These are phyloP conservation scores for Brachylomia viminalis DNA, from an alignment of 2,888 invertebrate genomes.

Conservation along the genomic window DNA sequence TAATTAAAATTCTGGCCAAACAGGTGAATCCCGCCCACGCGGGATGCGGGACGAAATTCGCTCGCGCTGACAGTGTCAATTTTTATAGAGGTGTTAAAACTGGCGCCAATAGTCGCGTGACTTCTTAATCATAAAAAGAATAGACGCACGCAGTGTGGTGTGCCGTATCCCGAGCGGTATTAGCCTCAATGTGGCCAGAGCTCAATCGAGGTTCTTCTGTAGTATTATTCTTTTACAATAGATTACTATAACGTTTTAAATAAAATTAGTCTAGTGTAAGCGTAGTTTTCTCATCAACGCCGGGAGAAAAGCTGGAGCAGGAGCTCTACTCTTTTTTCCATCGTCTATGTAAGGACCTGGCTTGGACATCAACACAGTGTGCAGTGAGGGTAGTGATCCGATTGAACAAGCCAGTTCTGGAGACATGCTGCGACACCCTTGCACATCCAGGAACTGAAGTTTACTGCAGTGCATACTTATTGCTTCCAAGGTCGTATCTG, in stretches of 20 bases:
- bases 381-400: constrained; percentile 81
- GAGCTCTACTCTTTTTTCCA: constrained; percentile 80
- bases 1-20: not conserved
- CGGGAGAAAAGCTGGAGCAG: constrained; percentile 84
- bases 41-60: not conserved
- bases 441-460: constrained; percentile 91
- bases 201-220: not conserved
- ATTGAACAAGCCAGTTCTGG: constrained; percentile 85
- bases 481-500: constrained; percentile 89
- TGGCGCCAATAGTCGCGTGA: not conserved
- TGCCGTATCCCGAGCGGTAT: not conserved
- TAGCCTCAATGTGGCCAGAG: not conserved
- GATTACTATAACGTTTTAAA: not conserved
- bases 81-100: not conserved
- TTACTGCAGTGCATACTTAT: constrained; percentile 87
- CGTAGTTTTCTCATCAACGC: constrained; percentile 84
- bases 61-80: not conserved
- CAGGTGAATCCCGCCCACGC: not conserved
- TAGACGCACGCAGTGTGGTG: not conserved
- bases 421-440: constrained; percentile 88
- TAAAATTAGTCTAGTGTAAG: constrained; percentile 73
- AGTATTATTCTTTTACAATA: not conserved
- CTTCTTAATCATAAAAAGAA: not conserved
- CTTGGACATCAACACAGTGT: constrained; percentile 87
- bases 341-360: constrained; percentile 86